Percentiles rank a stretch among this genome's conserved stretches.
These are phyloP conservation scores for Arnoldichthys spilopterus DNA, from an alignment of 2,797 vertebrate species.

Conservation along the genomic window DNA sequence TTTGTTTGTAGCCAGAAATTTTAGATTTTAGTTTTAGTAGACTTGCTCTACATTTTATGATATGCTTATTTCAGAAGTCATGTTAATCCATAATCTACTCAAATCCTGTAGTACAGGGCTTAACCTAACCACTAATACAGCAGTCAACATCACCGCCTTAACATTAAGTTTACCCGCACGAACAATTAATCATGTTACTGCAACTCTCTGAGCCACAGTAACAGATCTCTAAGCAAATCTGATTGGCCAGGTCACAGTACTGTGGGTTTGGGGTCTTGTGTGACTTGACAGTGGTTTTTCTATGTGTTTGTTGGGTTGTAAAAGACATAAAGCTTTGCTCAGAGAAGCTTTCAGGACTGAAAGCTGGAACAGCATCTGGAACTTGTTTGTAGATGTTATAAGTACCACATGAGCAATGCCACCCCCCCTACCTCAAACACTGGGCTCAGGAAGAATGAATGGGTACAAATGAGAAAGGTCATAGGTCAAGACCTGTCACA, in stretches of 20 bases:
- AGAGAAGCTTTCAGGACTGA: neutral
- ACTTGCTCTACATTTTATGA: neutral
- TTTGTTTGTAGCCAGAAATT: conserved; percentile 15
- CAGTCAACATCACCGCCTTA: too few species aligned
- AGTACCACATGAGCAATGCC: conserved; percentile 1
- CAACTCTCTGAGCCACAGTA: neutral
- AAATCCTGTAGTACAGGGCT: neutral
- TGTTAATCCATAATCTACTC: neutral
- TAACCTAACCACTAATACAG: too few species aligned
- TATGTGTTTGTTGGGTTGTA: conserved; percentile 1
- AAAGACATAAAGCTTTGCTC: neutral
- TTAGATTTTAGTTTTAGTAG: too few species aligned
- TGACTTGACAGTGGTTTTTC: neutral
- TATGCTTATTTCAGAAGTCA: neutral
- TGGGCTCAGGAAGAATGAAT: neutral
- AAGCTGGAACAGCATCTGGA: conserved; percentile 32
- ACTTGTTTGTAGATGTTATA: conserved; percentile 24
- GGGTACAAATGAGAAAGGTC: conserved; percentile 6
- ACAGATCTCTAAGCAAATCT: neutral
- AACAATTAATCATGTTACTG: neutral
- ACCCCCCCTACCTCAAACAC: neutral
- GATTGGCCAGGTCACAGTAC: neutral
- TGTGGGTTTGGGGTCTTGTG: neutral
- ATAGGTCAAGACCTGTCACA: neutral
- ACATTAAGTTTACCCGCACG: too few species aligned